Conservation (phyloP, 2,888 invertebrate genomes). For the Catonia carolina region DNA sequence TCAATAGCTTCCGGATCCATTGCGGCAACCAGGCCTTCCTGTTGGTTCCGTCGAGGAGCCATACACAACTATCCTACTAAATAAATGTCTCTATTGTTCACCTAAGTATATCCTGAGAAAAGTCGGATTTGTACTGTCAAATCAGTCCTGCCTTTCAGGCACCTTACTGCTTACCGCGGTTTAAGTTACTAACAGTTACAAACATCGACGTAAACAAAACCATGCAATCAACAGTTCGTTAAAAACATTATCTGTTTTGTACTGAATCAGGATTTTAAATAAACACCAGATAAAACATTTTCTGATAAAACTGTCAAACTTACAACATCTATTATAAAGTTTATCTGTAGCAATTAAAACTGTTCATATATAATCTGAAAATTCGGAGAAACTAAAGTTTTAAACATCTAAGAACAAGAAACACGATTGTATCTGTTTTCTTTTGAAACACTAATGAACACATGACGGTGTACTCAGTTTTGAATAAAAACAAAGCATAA, state of each 20-base stretch:
- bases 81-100: neutral
- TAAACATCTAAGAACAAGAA: too few relatives aligned
- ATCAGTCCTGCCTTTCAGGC: conserved; percentile 1
- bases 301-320: neutral
- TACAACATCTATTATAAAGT: too few relatives aligned
- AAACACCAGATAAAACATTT: conserved; percentile 8
- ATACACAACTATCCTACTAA: conserved; percentile 18
- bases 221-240: neutral
- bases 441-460: conserved; percentile 29
- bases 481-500: conserved; percentile 19
- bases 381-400: too few relatives aligned
- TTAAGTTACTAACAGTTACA: too few relatives aligned
- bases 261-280: conserved; percentile 29
- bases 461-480: conserved; percentile 34
- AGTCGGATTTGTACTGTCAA: conserved; percentile 29
- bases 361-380: neutral
- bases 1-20: conserved; percentile 34
- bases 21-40: conserved; percentile 34
- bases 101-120: conserved; percentile 18
- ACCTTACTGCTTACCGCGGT: too few relatives aligned
- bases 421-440: conserved; percentile 14
- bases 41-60: conserved; percentile 36
- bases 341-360: too few relatives aligned
- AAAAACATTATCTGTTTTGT: conserved; percentile 25
- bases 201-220: conserved; percentile 4